Evolutionary conservation across 2,888 invertebrate genomes (phyloP).

Genomic region (Mesorhabditis sp.): DNA sequence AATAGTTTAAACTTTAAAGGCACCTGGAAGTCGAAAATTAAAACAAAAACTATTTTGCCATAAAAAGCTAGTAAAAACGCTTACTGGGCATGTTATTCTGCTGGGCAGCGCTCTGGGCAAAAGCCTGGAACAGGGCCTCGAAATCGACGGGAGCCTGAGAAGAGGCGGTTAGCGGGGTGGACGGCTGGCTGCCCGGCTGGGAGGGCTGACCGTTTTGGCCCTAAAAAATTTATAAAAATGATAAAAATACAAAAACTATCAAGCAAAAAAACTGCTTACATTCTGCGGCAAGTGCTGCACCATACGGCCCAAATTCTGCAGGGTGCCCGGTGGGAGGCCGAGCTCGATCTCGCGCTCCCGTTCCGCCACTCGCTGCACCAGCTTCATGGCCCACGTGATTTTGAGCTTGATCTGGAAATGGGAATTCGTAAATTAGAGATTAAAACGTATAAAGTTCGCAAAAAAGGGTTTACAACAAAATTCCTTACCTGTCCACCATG

Average conservation of each 20-base stretch:
- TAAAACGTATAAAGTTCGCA: too few relatives aligned
- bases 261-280: background rate
- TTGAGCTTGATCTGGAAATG: conserved; percentile 55
- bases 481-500: conserved; percentile 56
- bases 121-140: background rate
- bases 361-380: conserved; percentile 45
- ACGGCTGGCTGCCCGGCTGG: too few relatives aligned
- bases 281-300: background rate
- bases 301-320: background rate
- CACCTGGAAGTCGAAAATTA: too few relatives aligned
- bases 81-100: background rate
- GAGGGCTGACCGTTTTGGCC: background rate
- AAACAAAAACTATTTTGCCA: too few relatives aligned
- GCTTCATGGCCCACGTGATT: conserved; percentile 60
- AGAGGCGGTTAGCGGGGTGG: too few relatives aligned
- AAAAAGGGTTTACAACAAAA: too few relatives aligned
- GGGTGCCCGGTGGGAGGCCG: conserved; percentile 25
- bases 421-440: conserved; percentile 8
- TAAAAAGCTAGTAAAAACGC: too few relatives aligned
- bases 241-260: too few relatives aligned
- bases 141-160: background rate
- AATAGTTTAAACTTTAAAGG: background rate
- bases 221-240: background rate
- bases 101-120: background rate
- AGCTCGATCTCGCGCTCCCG: conserved; percentile 39